Evolutionary conservation across 2,797 vertebrate species (phyloP).

Genomic region (Pipistrellus pipistrellus): DNA sequence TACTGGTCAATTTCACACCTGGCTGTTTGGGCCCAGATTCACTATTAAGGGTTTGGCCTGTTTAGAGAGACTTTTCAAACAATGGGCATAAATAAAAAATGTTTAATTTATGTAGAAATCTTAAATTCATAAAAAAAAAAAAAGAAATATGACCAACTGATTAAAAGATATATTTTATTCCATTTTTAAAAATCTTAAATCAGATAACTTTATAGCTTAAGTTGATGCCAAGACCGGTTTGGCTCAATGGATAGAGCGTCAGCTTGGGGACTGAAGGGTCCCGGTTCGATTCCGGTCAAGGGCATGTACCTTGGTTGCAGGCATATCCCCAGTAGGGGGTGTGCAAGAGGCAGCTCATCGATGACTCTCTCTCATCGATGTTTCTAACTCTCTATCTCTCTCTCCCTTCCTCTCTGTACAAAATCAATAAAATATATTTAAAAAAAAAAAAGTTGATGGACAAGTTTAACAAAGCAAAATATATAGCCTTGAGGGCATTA

Average conservation of each 20-base stretch:
- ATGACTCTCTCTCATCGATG: too few species aligned
- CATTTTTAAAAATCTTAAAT: background rate
- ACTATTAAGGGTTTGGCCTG: background rate
- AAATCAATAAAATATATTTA: too few species aligned
- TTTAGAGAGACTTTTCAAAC: background rate
- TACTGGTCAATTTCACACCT: background rate
- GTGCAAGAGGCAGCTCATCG: too few species aligned
- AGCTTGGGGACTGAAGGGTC: too few species aligned
- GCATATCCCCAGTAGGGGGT: too few species aligned
- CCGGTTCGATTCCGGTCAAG: too few species aligned
- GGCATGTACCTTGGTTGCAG: too few species aligned
- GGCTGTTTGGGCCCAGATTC: background rate
- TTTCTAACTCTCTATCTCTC: too few species aligned
- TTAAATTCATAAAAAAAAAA: slow-evolving; percentile 36
- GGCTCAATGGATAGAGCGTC: too few species aligned
- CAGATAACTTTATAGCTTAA: background rate
- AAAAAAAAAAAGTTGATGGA: background rate
- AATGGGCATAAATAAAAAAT: background rate
- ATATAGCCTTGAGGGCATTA: background rate
- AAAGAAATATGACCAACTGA: slow-evolving; percentile 32
- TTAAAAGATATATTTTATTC: slow-evolving; percentile 17
- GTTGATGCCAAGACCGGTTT: too few species aligned
- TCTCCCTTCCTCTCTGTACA: too few species aligned
- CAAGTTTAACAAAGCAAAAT: slow-evolving; percentile 33
- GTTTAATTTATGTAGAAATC: background rate